These are phyloP conservation scores for Capreolus pygargus DNA, from an alignment of 2,113 vertebrate genomes.

Conservation along the genomic window DNA sequence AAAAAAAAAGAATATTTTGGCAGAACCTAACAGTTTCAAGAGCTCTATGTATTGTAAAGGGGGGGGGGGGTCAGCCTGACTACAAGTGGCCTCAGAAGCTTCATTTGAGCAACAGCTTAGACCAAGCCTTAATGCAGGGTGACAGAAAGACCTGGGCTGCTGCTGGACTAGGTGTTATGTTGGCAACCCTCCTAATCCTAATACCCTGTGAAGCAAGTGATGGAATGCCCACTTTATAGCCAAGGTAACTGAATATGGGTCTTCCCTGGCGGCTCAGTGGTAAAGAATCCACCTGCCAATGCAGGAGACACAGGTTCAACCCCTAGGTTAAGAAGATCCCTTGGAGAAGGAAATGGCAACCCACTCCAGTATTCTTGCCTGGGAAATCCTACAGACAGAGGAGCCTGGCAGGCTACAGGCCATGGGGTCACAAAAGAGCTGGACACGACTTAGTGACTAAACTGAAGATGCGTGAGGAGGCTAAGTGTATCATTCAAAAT, in stretches of 20 bases:
- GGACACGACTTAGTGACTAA: not conserved
- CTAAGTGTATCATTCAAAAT: not conserved
- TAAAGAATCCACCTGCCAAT: not conserved
- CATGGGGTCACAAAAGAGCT: not conserved
- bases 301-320: not conserved
- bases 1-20: not conserved
- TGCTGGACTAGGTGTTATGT: not conserved
- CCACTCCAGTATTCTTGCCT: not conserved
- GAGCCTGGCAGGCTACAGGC: not conserved
- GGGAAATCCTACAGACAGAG: not conserved
- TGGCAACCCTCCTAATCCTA: not conserved
- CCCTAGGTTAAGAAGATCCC: not conserved
- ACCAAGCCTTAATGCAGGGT: not conserved
- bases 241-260: not conserved
- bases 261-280: not conserved
- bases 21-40: not conserved
- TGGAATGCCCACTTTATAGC: not conserved
- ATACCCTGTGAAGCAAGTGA: not conserved
- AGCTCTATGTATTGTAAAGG: not conserved
- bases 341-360: not conserved
- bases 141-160: not conserved
- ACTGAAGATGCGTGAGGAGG: not conserved
- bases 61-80: not conserved
- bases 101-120: slow-evolving; percentile 3
- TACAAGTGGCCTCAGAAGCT: not conserved